These are phyloP conservation scores for Neosilurus hyrtlii DNA, from an alignment of 2,797 vertebrate species.

Conservation along the genomic window DNA sequence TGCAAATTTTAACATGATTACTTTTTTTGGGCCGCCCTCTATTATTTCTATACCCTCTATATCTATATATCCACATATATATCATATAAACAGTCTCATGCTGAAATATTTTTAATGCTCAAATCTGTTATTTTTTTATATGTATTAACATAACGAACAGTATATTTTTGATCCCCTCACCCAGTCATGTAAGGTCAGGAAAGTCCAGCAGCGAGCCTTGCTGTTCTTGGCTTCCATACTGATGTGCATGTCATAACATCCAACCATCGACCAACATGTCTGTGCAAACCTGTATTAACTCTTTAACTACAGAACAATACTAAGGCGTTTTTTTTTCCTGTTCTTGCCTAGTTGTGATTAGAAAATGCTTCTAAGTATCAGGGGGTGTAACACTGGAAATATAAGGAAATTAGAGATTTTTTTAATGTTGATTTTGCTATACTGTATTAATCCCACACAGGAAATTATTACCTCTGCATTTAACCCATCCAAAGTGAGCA, in stretches of 20 bases:
- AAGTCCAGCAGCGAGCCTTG: background rate
- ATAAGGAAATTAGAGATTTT: too few species aligned
- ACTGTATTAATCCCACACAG: too few species aligned
- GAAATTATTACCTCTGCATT: too few species aligned
- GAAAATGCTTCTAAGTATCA: background rate
- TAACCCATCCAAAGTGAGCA: too few species aligned
- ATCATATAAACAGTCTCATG: too few species aligned
- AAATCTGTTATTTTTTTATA: too few species aligned
- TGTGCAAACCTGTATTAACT: background rate
- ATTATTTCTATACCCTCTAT: too few species aligned
- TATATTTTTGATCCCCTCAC: background rate
- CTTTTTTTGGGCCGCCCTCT: too few species aligned
- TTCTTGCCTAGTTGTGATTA: background rate
- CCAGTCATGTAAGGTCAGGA: background rate
- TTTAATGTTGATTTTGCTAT: too few species aligned
- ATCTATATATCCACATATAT: too few species aligned
- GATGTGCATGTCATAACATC: conserved; percentile 3
- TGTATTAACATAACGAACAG: background rate
- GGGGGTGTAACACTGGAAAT: background rate
- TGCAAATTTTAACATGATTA: too few species aligned
- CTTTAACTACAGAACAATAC: background rate
- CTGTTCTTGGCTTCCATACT: background rate
- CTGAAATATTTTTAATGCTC: background rate
- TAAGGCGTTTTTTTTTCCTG: background rate
- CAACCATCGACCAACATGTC: conserved; percentile 4